Evolutionary conservation across 2,888 invertebrate genomes (phyloP), one percentile per base, ranked within the genome.

Genomic region (Drosophila melanosoma): DNA sequence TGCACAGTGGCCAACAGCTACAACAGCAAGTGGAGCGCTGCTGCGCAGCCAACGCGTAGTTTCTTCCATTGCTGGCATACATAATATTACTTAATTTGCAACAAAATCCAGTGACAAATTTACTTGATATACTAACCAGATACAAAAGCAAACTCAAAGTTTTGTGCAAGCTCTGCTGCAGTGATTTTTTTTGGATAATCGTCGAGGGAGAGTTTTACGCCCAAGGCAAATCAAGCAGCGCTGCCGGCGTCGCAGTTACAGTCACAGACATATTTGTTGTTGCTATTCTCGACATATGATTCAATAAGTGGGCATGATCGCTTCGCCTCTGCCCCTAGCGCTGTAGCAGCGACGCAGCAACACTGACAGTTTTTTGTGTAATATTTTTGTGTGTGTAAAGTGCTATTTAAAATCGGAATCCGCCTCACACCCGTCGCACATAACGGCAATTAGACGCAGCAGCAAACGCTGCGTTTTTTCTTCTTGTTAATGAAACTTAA

Each of bases 221-320:
- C 81, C 64, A 54, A 77, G 56, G 23, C 68, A 36, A 49, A 64
- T 71, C 51, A 20, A 56, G 52, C 75, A 48, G 76, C 76, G 74
- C 81, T 79, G 81, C 62, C 40, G 29, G 56, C 79, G 67, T 53
- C 38, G 36, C 36, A 76, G 69, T 72, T 68, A 61, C 78, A 61
- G 70, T 49, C 69, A 71, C 70, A 81, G 74, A 72, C 78, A 71
- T 76, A 78, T 78, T 89, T 87, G 89, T 91, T 92, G 89, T 92
- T 92, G 90, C 91, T 92, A 92, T 92, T 92, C 91, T 92, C 81
- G 91, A 91, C 86, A 89, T 88, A 92, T 92, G 92, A 92, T 92
- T 91, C 92, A 92, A 91, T 87, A 87, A 87, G 82, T 78, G 77
- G 69, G 72, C 74, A 81, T 59, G 87, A 84, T 79, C 78, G 79